Percentiles rank a stretch among this genome's conserved stretches.
Evolutionary conservation across 1,140 invertebrate species (phyloP).

Genomic region (Listronotus bonariensis): DNA sequence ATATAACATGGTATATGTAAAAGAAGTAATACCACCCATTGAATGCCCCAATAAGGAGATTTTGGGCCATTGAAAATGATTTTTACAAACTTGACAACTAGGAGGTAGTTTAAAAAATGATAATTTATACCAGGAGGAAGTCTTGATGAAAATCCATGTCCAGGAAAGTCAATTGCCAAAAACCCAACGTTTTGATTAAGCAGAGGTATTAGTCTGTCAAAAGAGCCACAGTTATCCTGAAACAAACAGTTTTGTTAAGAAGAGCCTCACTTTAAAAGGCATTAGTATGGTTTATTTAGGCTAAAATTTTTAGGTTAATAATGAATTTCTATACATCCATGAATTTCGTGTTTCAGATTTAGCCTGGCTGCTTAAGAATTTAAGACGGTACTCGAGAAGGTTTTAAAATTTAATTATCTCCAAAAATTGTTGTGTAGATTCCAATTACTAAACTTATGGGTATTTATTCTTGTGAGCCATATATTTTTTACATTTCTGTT

Average conservation of each 20-base stretch:
- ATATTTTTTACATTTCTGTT: too few relatives aligned
- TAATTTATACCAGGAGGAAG: conserved; percentile 67
- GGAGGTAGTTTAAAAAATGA: conserved; percentile 61
- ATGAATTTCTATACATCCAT: too few relatives aligned
- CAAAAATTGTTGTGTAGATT: too few relatives aligned
- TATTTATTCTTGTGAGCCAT: too few relatives aligned
- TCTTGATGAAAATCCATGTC: conserved; percentile 73
- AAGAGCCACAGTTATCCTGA: conserved; percentile 73
- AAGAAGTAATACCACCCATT: conserved; percentile 62
- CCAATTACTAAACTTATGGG: too few relatives aligned
- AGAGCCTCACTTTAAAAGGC: too few relatives aligned
- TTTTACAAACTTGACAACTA: conserved; percentile 63
- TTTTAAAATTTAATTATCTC: too few relatives aligned
- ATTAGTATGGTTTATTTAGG: too few relatives aligned
- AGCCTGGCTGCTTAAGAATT: too few relatives aligned
- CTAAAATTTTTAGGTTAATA: too few relatives aligned
- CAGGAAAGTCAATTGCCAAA: conserved; percentile 72
- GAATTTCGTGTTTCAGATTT: too few relatives aligned
- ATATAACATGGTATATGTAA: conserved; percentile 63
- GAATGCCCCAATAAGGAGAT: conserved; percentile 71
- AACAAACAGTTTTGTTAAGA: conserved; percentile 11
- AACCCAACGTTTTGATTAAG: conserved; percentile 64
- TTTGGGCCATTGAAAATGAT: conserved; percentile 71
- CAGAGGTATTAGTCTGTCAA: conserved; percentile 70
- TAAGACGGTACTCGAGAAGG: too few relatives aligned